These are phyloP conservation scores for Gephyroberyx darwinii DNA, from an alignment of 2,797 vertebrate species.

Conservation along the genomic window DNA sequence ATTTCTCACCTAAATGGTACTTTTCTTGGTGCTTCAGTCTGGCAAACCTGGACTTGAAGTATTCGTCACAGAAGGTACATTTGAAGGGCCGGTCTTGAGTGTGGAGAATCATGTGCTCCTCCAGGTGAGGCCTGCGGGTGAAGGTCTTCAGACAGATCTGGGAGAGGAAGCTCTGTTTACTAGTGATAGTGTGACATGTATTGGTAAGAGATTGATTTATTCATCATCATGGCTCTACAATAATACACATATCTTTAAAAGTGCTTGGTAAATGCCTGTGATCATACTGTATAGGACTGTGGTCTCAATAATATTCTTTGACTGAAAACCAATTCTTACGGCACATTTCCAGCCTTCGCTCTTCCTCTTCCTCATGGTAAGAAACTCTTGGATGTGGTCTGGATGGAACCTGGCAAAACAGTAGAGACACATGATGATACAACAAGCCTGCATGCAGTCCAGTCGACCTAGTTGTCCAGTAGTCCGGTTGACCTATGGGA, in stretches of 20 bases:
- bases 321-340: constrained; percentile 78
- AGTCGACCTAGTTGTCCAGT: neutral
- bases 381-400: constrained; percentile 93
- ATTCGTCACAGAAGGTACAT: constrained; percentile 95
- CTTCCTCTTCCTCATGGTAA: constrained; percentile 91
- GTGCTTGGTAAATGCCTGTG: no score
- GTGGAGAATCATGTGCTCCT: constrained; percentile 99
- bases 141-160: constrained; percentile 97
- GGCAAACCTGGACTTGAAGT: constrained; percentile 96
- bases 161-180: neutral
- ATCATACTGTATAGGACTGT: no score
- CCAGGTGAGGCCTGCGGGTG: constrained; percentile 92
- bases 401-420: constrained; percentile 89
- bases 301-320: neutral
- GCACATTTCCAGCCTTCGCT: constrained; percentile 98
- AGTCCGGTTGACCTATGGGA: no score
- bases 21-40: constrained; percentile 98
- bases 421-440: constrained; percentile 5
- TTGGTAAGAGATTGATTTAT: neutral
- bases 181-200: no score
- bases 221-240: neutral
- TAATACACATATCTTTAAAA: neutral
- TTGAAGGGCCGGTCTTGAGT: constrained; percentile 97
- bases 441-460: neutral
- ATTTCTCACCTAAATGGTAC: constrained; percentile 89